Base-by-base conservation (phyloP, 2,113 vertebrate species). In the Cyprinodon variegatus region DNA sequence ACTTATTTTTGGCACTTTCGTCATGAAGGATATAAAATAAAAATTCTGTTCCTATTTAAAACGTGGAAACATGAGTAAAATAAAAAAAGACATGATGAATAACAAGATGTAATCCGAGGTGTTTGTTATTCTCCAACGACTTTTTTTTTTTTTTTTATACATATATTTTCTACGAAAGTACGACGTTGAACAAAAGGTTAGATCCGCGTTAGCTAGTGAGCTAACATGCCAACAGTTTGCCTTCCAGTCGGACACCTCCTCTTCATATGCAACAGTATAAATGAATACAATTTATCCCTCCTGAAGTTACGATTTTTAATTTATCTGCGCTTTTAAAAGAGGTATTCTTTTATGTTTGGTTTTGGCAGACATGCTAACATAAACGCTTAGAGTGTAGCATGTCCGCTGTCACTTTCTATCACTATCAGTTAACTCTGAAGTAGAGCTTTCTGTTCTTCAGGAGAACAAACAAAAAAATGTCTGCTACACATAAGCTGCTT, bases 401-500 rank as follows among this genome's bases (percentile, higher is more conserved):
- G 90, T 65, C 77, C 81, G 78, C 80, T 84, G 74, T 76, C 38
- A 68, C 63, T 57, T 57, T 57, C 50, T 57, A 57, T 11, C 62
- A 10, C 45, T 77, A 66, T 60, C 40, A 77, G 36, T 9, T 57
- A 41, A 65, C 41, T 60, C 37, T n/a, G 62, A 50, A 62, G 65
- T 74, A 48, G 41, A 69, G 48, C 48, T 57, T 57, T 41, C 14
- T 45, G 4, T 2, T 46, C 60, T 69, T 0, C 14, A 61, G 65
- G n/a, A 65, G 29, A 29, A 29, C 29, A 29, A 29, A 1, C 29
- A 29, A 29, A 29, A 29, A 29, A 29, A 95, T 95, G 94, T 88
- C 87, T 22, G 72, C 88, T 15, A 84, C 77, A 57, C 91, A 77
- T 66, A 76, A 75, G 46, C 17, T 94, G 15, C 57, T 93, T 77